phyloP scores from a whole-genome alignment of 2,113 vertebrate genomes.

The Phyllopteryx taeniolatus region DNA sequence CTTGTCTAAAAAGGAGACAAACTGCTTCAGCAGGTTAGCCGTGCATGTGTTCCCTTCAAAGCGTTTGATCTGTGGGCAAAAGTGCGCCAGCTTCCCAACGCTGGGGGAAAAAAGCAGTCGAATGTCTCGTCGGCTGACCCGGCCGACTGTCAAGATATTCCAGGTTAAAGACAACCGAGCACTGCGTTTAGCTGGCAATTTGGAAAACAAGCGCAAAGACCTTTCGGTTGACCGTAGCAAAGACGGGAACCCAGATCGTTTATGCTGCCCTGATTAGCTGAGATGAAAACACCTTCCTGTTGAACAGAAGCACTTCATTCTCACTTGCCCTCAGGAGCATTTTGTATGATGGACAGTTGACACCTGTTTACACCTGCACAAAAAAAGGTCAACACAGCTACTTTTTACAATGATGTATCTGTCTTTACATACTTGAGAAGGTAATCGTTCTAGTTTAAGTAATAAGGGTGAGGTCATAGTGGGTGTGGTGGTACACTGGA shows the following conservation, averaged over 20 bases:
- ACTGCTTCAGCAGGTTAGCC: not conserved
- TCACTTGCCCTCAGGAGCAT: not conserved
- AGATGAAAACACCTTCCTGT: conserved; percentile 13
- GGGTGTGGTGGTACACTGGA: not conserved
- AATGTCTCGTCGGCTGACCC: conserved; percentile 1
- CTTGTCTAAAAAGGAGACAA: not conserved
- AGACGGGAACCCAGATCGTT: conserved; percentile 5
- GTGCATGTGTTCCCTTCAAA: not conserved
- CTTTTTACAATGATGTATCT: not conserved
- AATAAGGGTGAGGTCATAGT: not conserved
- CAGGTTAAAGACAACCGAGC: conserved; percentile 1
- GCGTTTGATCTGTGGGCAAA: not conserved
- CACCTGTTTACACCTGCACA: not conserved
- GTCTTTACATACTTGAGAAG: not conserved
- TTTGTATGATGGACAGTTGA: not conserved
- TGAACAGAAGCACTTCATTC: conserved; percentile 2
- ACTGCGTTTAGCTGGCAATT: not conserved
- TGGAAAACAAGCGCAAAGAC: not conserved
- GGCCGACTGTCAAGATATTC: conserved; percentile 20
- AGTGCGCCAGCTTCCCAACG: not conserved
- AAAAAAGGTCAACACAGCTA: not conserved
- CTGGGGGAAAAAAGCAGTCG: not conserved
- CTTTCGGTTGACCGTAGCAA: conserved; percentile 14
- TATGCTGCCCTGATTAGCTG: conserved; percentile 3
- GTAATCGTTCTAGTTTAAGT: not conserved